Conservation (phyloP, 37 sponge, comb jelly and placozoan species). For the Ephydatia muelleri region DNA sequence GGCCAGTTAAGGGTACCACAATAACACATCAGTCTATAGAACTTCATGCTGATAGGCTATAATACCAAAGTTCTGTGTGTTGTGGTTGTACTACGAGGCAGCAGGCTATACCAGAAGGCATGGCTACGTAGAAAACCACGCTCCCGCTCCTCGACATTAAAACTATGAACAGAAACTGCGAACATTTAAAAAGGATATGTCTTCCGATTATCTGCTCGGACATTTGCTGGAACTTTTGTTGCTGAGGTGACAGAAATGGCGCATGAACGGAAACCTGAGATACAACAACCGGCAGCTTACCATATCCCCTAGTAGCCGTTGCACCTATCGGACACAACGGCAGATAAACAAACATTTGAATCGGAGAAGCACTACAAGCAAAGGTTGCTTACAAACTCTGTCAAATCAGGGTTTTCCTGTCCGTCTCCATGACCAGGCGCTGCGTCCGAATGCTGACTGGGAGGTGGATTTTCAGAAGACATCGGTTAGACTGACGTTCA, state of each 20-base stretch:
- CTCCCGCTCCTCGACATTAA: no score
- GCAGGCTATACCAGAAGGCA: no score
- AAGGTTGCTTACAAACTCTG: background rate
- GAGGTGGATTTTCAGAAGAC: background rate
- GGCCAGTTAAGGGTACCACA: constrained; percentile 20
- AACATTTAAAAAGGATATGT: constrained; percentile 60
- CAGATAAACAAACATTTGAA: no score
- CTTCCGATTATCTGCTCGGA: constrained; percentile 94
- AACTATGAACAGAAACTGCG: no score
- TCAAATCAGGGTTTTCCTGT: background rate
- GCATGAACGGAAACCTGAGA: background rate
- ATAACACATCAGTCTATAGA: background rate
- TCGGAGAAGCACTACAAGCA: background rate
- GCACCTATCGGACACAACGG: no score
- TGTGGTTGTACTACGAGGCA: no score
- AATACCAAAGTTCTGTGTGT: background rate
- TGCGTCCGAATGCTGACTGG: background rate
- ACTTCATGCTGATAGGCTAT: no score
- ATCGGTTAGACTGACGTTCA: background rate
- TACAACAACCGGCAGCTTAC: background rate
- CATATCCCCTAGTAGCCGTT: background rate
- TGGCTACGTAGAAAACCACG: background rate
- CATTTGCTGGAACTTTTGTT: constrained; percentile 94
- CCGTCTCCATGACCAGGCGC: background rate
- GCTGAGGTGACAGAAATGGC: constrained; percentile 37